phyloP scores from a whole-genome alignment of 2,888 invertebrate genomes.

The Sarcophaga variegata region DNA sequence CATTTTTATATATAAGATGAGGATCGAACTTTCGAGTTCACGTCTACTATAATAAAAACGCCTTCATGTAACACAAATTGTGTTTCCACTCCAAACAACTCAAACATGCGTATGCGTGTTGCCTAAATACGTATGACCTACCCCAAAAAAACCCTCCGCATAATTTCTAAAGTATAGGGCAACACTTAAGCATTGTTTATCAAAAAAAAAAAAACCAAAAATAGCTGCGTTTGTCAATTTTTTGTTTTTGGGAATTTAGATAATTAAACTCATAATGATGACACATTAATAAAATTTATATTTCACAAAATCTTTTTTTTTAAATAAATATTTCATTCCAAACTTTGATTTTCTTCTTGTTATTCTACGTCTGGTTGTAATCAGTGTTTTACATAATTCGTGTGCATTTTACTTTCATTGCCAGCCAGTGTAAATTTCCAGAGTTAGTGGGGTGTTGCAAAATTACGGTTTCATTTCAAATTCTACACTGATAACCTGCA shows the following conservation, averaged over 20 bases:
- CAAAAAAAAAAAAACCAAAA: neutral
- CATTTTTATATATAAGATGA: too few species aligned
- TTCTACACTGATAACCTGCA: conserved; percentile 48
- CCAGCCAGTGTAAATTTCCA: conserved; percentile 3
- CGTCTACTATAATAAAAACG: too few species aligned
- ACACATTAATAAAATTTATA: conserved; percentile 14
- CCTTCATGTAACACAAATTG: too few species aligned
- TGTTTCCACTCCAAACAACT: too few species aligned
- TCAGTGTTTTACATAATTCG: neutral
- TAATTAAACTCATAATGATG: neutral
- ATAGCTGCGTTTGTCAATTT: neutral
- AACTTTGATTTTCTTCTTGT: neutral
- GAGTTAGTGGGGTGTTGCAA: neutral
- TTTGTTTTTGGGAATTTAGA: neutral
- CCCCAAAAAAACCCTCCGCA: neutral
- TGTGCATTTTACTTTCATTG: conserved; percentile 6
- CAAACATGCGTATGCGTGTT: too few species aligned
- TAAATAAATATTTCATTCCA: neutral
- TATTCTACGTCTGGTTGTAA: neutral
- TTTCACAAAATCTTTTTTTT: neutral
- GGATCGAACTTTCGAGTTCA: too few species aligned
- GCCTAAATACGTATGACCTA: too few species aligned
- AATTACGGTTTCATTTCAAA: neutral
- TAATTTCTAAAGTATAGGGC: neutral
- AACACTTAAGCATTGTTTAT: neutral